Evolutionary conservation across 2,113 vertebrate genomes (phyloP).

Genomic region (Pelecanoides urinatrix): DNA sequence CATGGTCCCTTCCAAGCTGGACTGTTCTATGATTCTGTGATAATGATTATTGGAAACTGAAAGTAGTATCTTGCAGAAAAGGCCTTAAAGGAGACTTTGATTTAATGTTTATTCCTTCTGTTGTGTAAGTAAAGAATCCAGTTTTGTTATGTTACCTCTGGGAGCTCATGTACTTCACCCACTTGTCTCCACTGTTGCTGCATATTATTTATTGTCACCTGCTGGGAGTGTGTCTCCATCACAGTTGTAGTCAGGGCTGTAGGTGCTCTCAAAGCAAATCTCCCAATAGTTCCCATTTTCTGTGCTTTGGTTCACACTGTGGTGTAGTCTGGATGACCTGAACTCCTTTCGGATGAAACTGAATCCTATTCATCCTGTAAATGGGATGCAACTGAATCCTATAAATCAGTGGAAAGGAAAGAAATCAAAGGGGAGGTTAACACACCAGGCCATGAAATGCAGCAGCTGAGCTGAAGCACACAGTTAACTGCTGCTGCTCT

Average conservation of each 20-base stretch:
- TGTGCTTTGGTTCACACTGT: neutral
- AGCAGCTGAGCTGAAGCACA: neutral
- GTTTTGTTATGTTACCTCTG: neutral
- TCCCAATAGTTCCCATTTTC: neutral
- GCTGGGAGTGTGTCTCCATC: neutral
- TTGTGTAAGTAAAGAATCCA: neutral
- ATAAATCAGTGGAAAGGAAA: constrained; percentile 3
- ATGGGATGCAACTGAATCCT: neutral
- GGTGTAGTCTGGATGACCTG: neutral
- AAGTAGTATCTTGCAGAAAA: neutral
- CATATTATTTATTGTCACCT: neutral
- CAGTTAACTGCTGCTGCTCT: neutral
- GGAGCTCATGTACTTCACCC: neutral
- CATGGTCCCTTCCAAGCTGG: neutral
- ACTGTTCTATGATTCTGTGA: neutral
- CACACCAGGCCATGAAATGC: neutral
- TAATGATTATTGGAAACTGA: neutral
- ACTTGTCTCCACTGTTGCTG: neutral
- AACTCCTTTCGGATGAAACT: neutral
- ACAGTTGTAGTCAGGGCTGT: neutral
- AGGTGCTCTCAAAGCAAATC: neutral
- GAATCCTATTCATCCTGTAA: constrained; percentile 15
- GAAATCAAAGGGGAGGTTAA: constrained; percentile 15
- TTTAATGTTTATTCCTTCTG: neutral
- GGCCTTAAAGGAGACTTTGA: neutral